These are phyloP conservation scores for Psococerastis gibbosa DNA, from an alignment of 2,888 invertebrate genomes.

Conservation along the genomic window DNA sequence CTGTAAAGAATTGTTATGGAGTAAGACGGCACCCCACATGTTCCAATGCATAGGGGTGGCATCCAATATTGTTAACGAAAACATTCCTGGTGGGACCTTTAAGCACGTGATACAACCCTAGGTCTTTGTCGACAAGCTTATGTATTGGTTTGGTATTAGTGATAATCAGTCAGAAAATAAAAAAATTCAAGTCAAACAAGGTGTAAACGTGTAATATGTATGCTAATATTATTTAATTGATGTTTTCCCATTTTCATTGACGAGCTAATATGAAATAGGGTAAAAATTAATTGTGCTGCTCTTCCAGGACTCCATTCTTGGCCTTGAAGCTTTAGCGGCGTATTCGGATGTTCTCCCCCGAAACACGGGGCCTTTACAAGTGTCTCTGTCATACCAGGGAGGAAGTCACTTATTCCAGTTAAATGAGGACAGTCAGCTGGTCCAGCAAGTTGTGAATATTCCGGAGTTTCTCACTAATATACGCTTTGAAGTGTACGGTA, in stretches of 20 bases:
- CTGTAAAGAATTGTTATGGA: too few species aligned
- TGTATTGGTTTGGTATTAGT: too few species aligned
- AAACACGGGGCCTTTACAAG: slow-evolving; percentile 26
- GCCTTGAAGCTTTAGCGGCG: slow-evolving; percentile 36
- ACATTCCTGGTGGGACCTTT: too few species aligned
- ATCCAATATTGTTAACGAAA: too few species aligned
- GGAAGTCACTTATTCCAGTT: slow-evolving; percentile 28
- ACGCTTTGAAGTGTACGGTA: slow-evolving; percentile 29
- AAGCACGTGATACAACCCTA: too few species aligned
- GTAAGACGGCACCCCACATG: too few species aligned
- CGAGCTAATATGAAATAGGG: slow-evolving; percentile 1
- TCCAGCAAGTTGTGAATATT: slow-evolving; percentile 28
- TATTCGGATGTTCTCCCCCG: slow-evolving; percentile 30
- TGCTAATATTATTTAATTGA: too few species aligned
- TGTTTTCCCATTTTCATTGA: slow-evolving; percentile 1
- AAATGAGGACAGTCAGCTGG: slow-evolving; percentile 29
- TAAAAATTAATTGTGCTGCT: slow-evolving; percentile 3
- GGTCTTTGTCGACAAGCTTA: too few species aligned
- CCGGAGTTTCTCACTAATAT: slow-evolving; percentile 28
- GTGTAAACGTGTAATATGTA: too few species aligned
- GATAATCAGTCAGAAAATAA: too few species aligned
- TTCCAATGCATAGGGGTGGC: too few species aligned
- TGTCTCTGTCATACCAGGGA: slow-evolving; percentile 27
- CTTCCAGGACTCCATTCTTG: slow-evolving; percentile 37
- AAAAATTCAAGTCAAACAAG: neutral